Conservation (phyloP, 2,113 vertebrate species). For the Clarias gariepinus region DNA sequence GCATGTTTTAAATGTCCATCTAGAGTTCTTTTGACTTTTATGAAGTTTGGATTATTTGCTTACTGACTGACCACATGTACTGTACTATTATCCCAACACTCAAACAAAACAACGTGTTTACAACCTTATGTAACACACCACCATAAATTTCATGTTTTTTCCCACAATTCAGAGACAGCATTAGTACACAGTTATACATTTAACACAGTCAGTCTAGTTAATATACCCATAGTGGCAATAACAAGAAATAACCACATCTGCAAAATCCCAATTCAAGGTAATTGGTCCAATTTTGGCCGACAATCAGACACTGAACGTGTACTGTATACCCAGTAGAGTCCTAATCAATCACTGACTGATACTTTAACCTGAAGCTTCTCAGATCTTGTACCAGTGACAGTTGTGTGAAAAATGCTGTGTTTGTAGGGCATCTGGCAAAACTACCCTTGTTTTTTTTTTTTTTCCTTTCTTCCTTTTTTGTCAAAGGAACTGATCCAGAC, state of each 20-base stretch:
- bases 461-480: constrained; percentile 3
- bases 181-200: background rate
- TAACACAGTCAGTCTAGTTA: background rate
- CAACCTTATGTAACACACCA: background rate
- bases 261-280: background rate
- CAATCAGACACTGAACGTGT: background rate
- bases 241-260: background rate
- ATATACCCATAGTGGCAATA: background rate
- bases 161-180: background rate
- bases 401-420: background rate
- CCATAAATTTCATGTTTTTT: background rate
- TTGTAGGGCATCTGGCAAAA: background rate
- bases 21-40: background rate
- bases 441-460: background rate
- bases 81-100: background rate
- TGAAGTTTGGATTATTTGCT: background rate
- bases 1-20: background rate
- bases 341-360: background rate
- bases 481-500: constrained; percentile 47
- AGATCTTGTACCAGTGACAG: background rate
- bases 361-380: background rate
- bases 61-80: background rate
- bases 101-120: background rate
- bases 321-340: background rate
- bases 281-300: background rate